phyloP scores from a whole-genome alignment of 2,113 vertebrate species.

The Gymnobelideus leadbeateri region DNA sequence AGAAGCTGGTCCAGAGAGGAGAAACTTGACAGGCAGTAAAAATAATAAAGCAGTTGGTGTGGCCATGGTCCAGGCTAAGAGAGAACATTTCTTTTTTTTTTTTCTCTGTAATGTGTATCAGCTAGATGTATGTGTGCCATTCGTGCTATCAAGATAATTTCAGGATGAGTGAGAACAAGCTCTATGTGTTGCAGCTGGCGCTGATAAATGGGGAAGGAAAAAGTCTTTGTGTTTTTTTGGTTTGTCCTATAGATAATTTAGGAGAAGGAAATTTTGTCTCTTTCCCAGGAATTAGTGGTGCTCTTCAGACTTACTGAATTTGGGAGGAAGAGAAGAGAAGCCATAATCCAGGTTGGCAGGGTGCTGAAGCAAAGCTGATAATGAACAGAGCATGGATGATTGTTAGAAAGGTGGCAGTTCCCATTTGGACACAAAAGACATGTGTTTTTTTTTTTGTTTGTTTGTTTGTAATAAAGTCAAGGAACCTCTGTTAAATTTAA shows the following conservation, averaged over 20 bases:
- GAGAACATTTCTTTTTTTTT: constrained; percentile 22
- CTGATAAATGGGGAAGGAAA: constrained; percentile 28
- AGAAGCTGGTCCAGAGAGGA: constrained; percentile 44
- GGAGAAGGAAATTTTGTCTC: constrained; percentile 40
- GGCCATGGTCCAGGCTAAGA: not conserved
- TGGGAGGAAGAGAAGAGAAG: not conserved
- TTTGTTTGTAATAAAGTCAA: constrained; percentile 2
- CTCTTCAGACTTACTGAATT: constrained; percentile 2
- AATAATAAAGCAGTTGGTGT: constrained; percentile 34
- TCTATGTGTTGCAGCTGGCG: not conserved
- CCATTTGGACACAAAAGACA: not conserved
- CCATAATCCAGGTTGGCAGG: not conserved
- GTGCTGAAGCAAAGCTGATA: not conserved
- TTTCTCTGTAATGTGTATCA: constrained; percentile 9
- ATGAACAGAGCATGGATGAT: not conserved
- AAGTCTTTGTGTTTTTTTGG: not conserved
- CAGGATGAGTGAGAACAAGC: constrained; percentile 9
- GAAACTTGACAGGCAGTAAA: constrained; percentile 36
- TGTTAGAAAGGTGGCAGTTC: not conserved
- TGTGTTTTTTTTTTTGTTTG: not conserved
- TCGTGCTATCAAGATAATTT: constrained; percentile 28
- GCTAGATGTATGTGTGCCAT: constrained; percentile 12
- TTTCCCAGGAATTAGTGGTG: constrained; percentile 15
- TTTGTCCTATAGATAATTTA: constrained; percentile 23
- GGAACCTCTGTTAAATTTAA: constrained; percentile 54